phyloP scores from a whole-genome alignment of 2,888 invertebrate genomes.

The Eupithecia insigniata region DNA sequence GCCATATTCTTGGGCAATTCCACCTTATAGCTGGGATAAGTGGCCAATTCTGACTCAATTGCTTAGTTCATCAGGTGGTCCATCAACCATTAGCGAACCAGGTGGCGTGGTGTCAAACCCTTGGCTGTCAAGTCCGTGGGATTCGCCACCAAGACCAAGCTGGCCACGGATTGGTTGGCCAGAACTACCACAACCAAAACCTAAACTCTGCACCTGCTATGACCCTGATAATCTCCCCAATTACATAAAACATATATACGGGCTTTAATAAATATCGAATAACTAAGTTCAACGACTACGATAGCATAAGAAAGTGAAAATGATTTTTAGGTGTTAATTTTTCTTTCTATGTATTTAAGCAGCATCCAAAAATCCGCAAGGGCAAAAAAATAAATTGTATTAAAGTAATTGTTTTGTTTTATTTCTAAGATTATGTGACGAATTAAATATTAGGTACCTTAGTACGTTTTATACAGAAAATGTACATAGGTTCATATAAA shows the following conservation, averaged over 20 bases:
- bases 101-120: not conserved
- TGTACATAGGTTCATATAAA: too few species aligned
- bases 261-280: not conserved
- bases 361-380: constrained; percentile 3
- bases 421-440: not conserved
- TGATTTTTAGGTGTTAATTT: not conserved
- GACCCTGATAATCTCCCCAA: not conserved
- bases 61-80: not conserved
- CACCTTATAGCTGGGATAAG: not conserved
- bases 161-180: not conserved
- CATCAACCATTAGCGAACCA: not conserved
- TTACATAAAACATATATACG: not conserved
- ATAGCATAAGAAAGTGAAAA: not conserved
- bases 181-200: not conserved
- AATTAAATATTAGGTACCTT: too few species aligned
- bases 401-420: not conserved
- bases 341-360: not conserved
- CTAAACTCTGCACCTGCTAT: not conserved
- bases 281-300: not conserved
- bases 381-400: constrained; percentile 6
- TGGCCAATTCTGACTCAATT: not conserved
- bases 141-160: not conserved
- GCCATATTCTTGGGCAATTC: not conserved
- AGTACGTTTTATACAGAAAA: not conserved
- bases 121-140: not conserved